phyloP scores from a whole-genome alignment of 2,888 invertebrate genomes.

The Ashinkailepas kermadecensis region DNA sequence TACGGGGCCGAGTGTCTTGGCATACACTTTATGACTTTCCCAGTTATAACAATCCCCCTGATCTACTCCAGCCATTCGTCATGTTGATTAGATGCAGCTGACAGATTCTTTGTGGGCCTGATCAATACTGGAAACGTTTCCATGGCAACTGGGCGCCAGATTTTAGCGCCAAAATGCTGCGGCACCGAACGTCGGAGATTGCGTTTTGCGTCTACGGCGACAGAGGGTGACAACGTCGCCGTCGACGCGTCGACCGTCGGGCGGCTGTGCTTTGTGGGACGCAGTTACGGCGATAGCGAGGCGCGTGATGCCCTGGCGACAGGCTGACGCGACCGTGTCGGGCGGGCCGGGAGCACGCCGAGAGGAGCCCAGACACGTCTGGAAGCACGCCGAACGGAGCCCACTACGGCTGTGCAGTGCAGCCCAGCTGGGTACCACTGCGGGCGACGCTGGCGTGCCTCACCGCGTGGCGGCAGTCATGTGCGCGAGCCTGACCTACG shows the following conservation, averaged over 20 bases:
- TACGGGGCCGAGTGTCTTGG: background rate
- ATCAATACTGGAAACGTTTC: constrained; percentile 21
- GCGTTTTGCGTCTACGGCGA: background rate
- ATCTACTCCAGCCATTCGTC: constrained; percentile 1
- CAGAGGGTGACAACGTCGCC: constrained; percentile 19
- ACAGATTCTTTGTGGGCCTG: constrained; percentile 21
- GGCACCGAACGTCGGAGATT: background rate
- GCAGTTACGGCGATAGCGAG: background rate
- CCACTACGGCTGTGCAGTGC: too few species aligned
- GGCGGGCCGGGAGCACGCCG: too few species aligned
- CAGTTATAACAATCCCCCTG: constrained; percentile 21
- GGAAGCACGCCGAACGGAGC: too few species aligned
- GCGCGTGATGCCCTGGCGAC: too few species aligned
- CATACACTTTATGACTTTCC: constrained; percentile 10
- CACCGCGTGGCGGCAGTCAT: background rate
- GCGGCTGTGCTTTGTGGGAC: background rate
- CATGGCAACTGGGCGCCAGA: constrained; percentile 19
- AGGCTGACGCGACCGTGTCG: too few species aligned
- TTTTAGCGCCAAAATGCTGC: constrained; percentile 17
- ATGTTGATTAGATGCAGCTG: constrained; percentile 24
- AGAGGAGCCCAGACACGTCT: too few species aligned
- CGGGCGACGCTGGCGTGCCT: background rate
- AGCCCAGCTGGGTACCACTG: background rate
- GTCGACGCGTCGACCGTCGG: background rate
- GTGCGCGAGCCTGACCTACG: background rate